Percentiles rank a stretch among this genome's conserved stretches.
These are phyloP conservation scores for Dicyrtoma fusca DNA, from an alignment of 2,888 invertebrate species.

Conservation along the genomic window DNA sequence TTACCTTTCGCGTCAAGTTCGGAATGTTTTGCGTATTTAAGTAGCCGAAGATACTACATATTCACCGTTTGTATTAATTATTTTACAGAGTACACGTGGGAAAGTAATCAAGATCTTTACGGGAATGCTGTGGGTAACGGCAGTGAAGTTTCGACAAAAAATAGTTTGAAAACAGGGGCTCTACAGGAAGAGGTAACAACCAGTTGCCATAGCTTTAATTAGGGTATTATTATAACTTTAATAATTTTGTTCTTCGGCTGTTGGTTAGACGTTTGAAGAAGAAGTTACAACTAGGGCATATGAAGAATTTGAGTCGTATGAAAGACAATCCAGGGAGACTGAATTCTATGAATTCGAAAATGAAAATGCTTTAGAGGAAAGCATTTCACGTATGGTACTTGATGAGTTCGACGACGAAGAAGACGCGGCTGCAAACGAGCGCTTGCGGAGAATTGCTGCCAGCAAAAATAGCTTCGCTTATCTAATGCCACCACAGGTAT, in stretches of 20 bases:
- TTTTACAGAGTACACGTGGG: slow-evolving; percentile 46
- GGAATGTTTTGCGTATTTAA: too few species aligned
- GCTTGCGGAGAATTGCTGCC: slow-evolving; percentile 47
- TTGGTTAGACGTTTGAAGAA: slow-evolving; percentile 4
- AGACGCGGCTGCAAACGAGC: slow-evolving; percentile 22
- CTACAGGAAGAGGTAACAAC: too few species aligned
- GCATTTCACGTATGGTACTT: slow-evolving; percentile 59
- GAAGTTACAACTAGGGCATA: slow-evolving; percentile 13
- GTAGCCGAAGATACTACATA: background rate
- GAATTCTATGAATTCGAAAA: slow-evolving; percentile 51
- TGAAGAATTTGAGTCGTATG: slow-evolving; percentile 20
- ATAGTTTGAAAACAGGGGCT: too few species aligned
- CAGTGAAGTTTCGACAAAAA: too few species aligned
- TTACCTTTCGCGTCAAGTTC: too few species aligned
- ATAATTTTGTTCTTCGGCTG: too few species aligned
- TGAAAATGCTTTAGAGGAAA: slow-evolving; percentile 58
- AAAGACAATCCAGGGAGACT: slow-evolving; percentile 43
- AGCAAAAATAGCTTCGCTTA: slow-evolving; percentile 47
- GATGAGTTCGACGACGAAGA: slow-evolving; percentile 58
- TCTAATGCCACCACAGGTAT: slow-evolving; percentile 55
- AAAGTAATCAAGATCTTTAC: slow-evolving; percentile 40
- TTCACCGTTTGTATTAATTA: background rate
- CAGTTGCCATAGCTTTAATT: too few species aligned
- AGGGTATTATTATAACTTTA: too few species aligned
- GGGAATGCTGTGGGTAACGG: background rate